A percentile compares a stretch with the other conserved stretches of the same genome.
Conservation (phyloP, 2,888 invertebrate species). For the Oscheius sp. region DNA sequence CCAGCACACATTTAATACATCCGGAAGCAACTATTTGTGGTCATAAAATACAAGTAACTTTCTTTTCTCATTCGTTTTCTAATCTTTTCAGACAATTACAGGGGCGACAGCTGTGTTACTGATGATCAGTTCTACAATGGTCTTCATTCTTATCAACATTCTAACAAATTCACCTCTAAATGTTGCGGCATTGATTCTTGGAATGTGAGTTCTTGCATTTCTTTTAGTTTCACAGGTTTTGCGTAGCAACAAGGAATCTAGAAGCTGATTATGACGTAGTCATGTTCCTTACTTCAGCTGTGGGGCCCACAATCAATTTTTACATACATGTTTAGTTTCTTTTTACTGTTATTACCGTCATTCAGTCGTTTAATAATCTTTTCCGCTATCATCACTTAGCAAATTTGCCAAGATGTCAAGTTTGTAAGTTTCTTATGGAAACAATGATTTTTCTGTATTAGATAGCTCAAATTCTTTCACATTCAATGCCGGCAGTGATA, state of each 20-base stretch:
- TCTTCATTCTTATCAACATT: conserved; percentile 9
- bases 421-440: too few species aligned
- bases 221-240: neutral
- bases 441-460: neutral
- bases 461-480: neutral
- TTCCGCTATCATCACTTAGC: neutral
- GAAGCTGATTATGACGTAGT: neutral
- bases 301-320: neutral
- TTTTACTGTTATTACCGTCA: neutral
- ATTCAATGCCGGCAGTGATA: neutral
- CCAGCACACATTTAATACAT: too few species aligned
- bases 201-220: conserved; percentile 3
- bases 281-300: conserved; percentile 7
- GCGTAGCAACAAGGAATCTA: neutral
- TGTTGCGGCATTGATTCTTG: neutral
- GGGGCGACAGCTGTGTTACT: neutral
- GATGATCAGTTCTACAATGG: neutral
- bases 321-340: neutral
- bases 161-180: conserved; percentile 1
- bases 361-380: conserved; percentile 7
- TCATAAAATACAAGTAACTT: conserved; percentile 4
- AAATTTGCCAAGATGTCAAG: neutral
- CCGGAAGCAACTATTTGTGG: conserved; percentile 12
- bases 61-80: neutral
- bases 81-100: conserved; percentile 1